A percentile compares a stretch with the other conserved stretches of the same genome.
These are phyloP conservation scores for Microcebus griseorufus DNA, from an alignment of 2,113 vertebrate species.

Conservation along the genomic window DNA sequence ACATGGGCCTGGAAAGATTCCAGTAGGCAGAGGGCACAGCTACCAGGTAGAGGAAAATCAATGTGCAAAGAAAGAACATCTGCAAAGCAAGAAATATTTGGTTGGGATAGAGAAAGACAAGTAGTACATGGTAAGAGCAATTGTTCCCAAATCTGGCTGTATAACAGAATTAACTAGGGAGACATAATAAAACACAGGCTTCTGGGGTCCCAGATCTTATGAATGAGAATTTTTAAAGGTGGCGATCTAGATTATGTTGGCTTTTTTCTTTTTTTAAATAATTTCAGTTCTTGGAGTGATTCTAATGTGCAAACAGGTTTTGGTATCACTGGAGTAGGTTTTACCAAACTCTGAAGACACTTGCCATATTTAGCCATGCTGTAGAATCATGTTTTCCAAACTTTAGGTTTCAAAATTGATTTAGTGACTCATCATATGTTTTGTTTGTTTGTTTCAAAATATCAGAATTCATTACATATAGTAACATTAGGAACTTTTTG, in stretches of 20 bases:
- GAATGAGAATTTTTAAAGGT: slow-evolving; percentile 33
- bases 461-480: not conserved
- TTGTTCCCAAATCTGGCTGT: not conserved
- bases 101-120: not conserved
- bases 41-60: slow-evolving; percentile 28
- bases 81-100: not conserved
- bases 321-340: not conserved
- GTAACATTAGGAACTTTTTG: not conserved
- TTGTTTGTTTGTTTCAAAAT: not conserved
- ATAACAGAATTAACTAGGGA: not conserved
- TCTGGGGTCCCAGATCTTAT: not conserved
- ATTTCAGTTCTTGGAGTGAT: slow-evolving; percentile 24
- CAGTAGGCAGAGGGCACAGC: not conserved
- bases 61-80: not conserved
- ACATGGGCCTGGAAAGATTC: not conserved
- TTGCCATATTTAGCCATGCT: not conserved
- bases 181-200: slow-evolving; percentile 16
- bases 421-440: not conserved
- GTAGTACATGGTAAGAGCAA: not conserved
- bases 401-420: slow-evolving; percentile 29
- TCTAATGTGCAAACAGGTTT: not conserved
- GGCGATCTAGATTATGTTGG: not conserved
- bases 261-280: not conserved
- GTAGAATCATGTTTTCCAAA: not conserved
- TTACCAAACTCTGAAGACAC: not conserved